phyloP scores from a whole-genome alignment of 2,888 invertebrate genomes.

The Rhabditoides inermis region DNA sequence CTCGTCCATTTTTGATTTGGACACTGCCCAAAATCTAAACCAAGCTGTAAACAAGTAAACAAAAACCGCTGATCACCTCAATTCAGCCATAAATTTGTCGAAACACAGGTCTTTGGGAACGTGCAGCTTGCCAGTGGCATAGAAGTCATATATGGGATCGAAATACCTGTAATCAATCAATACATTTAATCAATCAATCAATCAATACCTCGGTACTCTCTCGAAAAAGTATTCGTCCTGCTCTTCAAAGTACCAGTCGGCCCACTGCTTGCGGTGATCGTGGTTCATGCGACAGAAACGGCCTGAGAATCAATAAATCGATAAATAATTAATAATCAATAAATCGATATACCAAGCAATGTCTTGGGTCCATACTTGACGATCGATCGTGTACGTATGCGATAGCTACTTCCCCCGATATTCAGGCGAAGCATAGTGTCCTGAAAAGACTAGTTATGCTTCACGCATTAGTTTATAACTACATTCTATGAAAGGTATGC shows the following conservation, averaged over 20 bases:
- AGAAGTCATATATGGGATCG: constrained; percentile 51
- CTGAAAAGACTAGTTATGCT: constrained; percentile 5
- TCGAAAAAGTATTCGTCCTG: constrained; percentile 49
- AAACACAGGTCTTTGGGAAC: constrained; percentile 51
- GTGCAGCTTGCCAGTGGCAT: constrained; percentile 49
- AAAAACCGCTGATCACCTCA: constrained; percentile 13
- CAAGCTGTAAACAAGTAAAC: background rate
- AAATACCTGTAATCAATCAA: constrained; percentile 37
- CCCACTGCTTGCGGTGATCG: constrained; percentile 47
- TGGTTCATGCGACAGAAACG: constrained; percentile 48
- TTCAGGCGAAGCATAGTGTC: constrained; percentile 47
- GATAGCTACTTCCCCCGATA: constrained; percentile 47
- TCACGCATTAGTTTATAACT: background rate
- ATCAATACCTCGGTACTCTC: constrained; percentile 39
- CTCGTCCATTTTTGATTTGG: constrained; percentile 48
- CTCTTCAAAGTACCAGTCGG: constrained; percentile 49
- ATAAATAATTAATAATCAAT: background rate
- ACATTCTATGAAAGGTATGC: background rate
- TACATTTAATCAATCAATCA: background rate
- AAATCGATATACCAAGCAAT: constrained; percentile 16
- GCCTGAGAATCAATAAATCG: constrained; percentile 7
- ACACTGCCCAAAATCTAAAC: constrained; percentile 47
- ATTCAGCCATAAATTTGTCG: constrained; percentile 51
- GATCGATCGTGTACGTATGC: constrained; percentile 44
- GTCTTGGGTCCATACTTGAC: constrained; percentile 47